Base-by-base conservation (phyloP, 2,797 vertebrate species). In the Lacerta agilis region DNA sequence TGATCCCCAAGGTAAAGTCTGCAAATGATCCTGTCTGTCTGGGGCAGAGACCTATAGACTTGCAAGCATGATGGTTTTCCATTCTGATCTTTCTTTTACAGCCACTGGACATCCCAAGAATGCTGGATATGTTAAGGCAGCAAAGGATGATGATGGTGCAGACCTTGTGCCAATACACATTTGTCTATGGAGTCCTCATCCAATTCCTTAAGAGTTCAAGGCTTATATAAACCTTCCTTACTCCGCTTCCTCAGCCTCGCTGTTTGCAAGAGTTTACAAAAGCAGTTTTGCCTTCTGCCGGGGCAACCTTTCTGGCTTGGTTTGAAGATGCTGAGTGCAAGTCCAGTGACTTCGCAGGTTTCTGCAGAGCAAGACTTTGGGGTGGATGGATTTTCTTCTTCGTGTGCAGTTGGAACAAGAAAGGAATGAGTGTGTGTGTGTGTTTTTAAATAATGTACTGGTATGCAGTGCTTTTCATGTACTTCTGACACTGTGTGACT, bases 111-210 rank as follows among this genome's bases (percentile, higher is more conserved):
- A 97, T 99, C 95, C 98, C 98, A 5, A 97, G 97, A 49, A 97
- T 97, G 95, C 97, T 99, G 96, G 95, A 93, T 85, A 96, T 97
- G 96, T 96, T 99, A 89, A 97, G 99, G 29, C 96, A 97, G 49
- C 99, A 99, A 97, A 97, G 99, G 33, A 99, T 99, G 99, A 96
- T 99, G 97, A 98, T 99, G 98, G 99, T 99, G 92, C 99, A 99
- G 97, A 99, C 98, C 0, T 96, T 99, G 87, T 97, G 98, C 0
- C 99, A 99, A 96, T 99, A 99, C 95, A 98, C 97, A 18, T 99
- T 99, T 3, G 97, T 99, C 92, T 99, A 99, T 95, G 97, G 97
- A 95, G 98, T 99, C 83, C 98, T 99, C 92, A 98, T 99, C 93
- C 98, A 99, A 95, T 99, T 99, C 96, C 98, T 99, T 91, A 98